These are phyloP conservation scores for Cephalotes varians DNA, from an alignment of 2,888 invertebrate genomes.

Conservation along the genomic window DNA sequence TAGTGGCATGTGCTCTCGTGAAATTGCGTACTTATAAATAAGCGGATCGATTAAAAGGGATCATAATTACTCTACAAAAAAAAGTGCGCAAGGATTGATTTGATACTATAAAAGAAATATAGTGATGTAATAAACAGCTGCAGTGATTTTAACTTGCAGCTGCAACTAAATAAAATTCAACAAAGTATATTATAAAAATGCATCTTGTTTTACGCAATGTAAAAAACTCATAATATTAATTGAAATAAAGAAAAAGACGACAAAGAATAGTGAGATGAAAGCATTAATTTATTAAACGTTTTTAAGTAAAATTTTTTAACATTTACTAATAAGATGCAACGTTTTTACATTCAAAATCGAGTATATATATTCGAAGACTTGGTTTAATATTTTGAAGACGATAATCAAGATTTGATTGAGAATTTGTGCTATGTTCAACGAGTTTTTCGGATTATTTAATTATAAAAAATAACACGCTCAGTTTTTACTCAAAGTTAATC, in stretches of 20 bases:
- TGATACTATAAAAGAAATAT: neutral
- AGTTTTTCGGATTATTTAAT: too few relatives aligned
- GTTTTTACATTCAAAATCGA: too few relatives aligned
- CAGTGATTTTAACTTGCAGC: neutral
- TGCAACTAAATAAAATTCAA: neutral
- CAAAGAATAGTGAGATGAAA: neutral
- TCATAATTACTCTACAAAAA: neutral
- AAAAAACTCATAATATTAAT: neutral
- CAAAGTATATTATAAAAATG: neutral
- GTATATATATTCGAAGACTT: too few relatives aligned
- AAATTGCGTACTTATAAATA: neutral
- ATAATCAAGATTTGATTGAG: too few relatives aligned
- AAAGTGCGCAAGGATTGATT: neutral
- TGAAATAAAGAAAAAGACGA: neutral
- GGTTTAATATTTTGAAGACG: too few relatives aligned
- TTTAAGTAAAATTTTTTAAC: neutral
- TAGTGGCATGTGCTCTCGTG: conserved; percentile 8
- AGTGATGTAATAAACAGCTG: neutral
- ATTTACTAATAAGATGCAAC: too few relatives aligned
- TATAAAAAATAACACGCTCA: too few relatives aligned
- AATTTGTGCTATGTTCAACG: too few relatives aligned
- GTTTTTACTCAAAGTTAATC: too few relatives aligned
- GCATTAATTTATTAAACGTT: neutral
- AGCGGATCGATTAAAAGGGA: neutral
- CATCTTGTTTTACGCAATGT: neutral